Base-by-base conservation (phyloP, 2,888 invertebrate species). In the Phlogophora meticulosa region DNA sequence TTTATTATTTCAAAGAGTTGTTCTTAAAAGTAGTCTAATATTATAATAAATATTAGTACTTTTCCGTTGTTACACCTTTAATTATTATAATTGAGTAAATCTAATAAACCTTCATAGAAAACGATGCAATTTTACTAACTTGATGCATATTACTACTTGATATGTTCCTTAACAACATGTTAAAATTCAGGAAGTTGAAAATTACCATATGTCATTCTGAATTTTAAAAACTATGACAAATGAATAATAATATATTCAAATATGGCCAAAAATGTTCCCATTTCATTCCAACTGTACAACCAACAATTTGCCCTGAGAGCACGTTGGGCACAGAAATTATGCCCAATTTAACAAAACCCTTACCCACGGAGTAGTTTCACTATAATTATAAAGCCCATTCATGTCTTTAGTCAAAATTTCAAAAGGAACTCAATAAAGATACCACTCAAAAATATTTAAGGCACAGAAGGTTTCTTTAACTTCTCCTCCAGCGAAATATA, bases 341-440 rank as follows among this genome's bases (percentile, higher is more conserved):
- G 53, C 72, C 45, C 45, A 72, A 76, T 71, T 69, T 68, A 59
- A 68, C 52, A 56, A 42, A 52, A 61, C 20, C 58, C 63, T 51
- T 72, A 51, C 60, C 66, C 43, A 49, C 42, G 40, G 55, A 42
- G 72, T 69, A 28, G 63, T 51, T 53, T 67, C 64, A 48, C 64
- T 64, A 68, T 67, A 79, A 80, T 79, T 68, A 80, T 65, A 56
- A 45, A 49, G 51, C 40, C 64, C 58, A 55, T 70, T 65, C 74
- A 63, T 53, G 53, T 48, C 42, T 59, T 67, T 52, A 22, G 51
- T 42, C 59, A 73, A 55, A 68, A 70, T 38, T 46, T 70, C 38
- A 61, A 68, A 59, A 40, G 73, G 56, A 57, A 64, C 36, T 17
- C 17, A 48, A 61, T 63, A 68, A 60, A 71, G 45, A 42, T 28